These are phyloP conservation scores for Drosophila melanosoma DNA, from an alignment of 2,888 invertebrate genomes.

Conservation along the genomic window DNA sequence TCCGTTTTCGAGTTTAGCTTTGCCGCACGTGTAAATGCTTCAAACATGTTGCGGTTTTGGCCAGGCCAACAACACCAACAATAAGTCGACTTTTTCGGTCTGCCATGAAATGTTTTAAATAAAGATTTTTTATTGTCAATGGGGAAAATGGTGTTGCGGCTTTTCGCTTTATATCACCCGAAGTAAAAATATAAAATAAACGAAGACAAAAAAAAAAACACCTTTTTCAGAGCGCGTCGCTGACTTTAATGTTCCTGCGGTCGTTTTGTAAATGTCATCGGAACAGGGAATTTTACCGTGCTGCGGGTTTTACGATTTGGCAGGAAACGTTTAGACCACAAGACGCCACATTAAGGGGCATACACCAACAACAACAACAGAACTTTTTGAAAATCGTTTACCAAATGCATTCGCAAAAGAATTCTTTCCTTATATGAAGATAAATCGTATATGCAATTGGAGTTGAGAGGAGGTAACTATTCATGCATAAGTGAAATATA, in stretches of 20 bases:
- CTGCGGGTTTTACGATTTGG: constrained; percentile 32
- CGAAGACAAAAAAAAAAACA: background rate
- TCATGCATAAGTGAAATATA: background rate
- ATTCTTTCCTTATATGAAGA: constrained; percentile 32
- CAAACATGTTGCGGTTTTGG: constrained; percentile 80
- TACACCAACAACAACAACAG: background rate
- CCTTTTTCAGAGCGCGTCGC: constrained; percentile 35
- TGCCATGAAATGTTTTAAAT: constrained; percentile 81
- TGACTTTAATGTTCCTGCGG: constrained; percentile 72
- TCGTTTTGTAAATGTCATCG: constrained; percentile 56
- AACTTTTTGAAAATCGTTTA: constrained; percentile 7
- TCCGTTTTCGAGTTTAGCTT: constrained; percentile 48
- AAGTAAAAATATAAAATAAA: background rate
- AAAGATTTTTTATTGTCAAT: constrained; percentile 81
- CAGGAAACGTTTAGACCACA: constrained; percentile 66
- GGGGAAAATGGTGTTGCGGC: constrained; percentile 76
- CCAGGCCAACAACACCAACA: constrained; percentile 44
- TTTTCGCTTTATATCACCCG: constrained; percentile 70
- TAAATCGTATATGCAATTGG: constrained; percentile 45
- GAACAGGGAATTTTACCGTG: constrained; percentile 27
- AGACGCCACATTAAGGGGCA: constrained; percentile 64
- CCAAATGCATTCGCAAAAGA: background rate
- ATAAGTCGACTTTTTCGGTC: constrained; percentile 56
- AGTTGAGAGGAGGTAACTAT: background rate
- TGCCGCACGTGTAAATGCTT: constrained; percentile 78